Conservation (phyloP, 2,113 vertebrate genomes). For the Pitta sordida region DNA sequence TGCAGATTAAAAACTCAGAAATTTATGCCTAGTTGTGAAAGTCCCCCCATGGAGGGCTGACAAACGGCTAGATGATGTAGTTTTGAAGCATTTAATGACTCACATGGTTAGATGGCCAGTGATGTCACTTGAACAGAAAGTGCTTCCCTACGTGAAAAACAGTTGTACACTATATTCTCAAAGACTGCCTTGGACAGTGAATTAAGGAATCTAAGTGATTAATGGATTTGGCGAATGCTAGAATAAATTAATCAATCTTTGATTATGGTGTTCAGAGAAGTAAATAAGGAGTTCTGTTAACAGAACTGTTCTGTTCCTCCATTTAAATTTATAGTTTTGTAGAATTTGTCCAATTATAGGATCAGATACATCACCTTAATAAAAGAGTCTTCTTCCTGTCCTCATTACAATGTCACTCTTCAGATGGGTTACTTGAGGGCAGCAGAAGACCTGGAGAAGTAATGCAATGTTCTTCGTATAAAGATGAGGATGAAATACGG, state of each 20-base stretch:
- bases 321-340: not conserved
- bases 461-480: not conserved
- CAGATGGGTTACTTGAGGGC: not conserved
- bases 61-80: not conserved
- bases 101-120: not conserved
- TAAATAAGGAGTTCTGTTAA: not conserved
- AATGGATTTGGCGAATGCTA: not conserved
- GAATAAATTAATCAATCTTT: not conserved
- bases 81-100: conserved; percentile 15
- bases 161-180: conserved; percentile 11
- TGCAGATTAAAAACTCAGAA: not conserved
- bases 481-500: not conserved
- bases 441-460: not conserved
- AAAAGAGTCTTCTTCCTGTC: not conserved
- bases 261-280: not conserved
- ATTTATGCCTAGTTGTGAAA: not conserved
- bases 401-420: not conserved
- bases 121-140: conserved; percentile 11
- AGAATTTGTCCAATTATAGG: not conserved
- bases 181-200: not conserved
- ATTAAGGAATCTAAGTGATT: not conserved
- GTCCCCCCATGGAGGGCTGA: not conserved
- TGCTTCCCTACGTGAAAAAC: conserved; percentile 1
- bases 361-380: not conserved
- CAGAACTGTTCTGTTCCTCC: not conserved